phyloP scores from a whole-genome alignment of 2,888 invertebrate species.

The Halocaridina rubra region DNA sequence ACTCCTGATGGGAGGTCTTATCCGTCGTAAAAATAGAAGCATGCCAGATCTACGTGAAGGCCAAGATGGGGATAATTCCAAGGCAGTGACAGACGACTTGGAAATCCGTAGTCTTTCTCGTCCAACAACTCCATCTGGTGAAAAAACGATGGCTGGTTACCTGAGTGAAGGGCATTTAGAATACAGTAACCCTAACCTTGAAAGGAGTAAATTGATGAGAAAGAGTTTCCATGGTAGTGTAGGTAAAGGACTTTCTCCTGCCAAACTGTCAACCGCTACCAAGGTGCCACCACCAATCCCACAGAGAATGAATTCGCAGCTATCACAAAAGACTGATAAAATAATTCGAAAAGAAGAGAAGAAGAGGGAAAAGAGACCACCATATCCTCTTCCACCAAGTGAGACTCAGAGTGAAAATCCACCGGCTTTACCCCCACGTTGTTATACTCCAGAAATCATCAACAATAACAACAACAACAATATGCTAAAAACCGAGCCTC shows the following conservation, averaged over 20 bases:
- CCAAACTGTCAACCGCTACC: conserved; percentile 81
- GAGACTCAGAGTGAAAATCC: conserved; percentile 38
- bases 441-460: conserved; percentile 59
- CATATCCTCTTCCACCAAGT: conserved; percentile 51
- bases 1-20: conserved; percentile 88
- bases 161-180: conserved; percentile 89
- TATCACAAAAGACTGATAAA: conserved; percentile 67
- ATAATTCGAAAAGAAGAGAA: conserved; percentile 33
- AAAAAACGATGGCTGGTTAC: conserved; percentile 76
- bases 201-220: conserved; percentile 87
- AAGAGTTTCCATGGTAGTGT: conserved; percentile 89
- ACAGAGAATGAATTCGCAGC: conserved; percentile 85
- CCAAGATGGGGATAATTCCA: conserved; percentile 69
- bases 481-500: conserved; percentile 67
- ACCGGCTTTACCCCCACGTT: conserved; percentile 60
- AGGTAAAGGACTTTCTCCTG: conserved; percentile 68
- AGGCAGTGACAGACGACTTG: conserved; percentile 67
- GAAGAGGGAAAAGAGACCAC: conserved; percentile 66
- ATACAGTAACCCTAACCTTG: conserved; percentile 84
- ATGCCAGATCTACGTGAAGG: conserved; percentile 92
- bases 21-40: conserved; percentile 87
- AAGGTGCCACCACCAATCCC: conserved; percentile 82
- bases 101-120: conserved; percentile 69
- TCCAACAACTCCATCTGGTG: conserved; percentile 71
- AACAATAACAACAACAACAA: conserved; percentile 36